A percentile compares a stretch with the other conserved stretches of the same genome.
Conservation (phyloP, 1,140 invertebrate species). For the Calycopis cecrops region DNA sequence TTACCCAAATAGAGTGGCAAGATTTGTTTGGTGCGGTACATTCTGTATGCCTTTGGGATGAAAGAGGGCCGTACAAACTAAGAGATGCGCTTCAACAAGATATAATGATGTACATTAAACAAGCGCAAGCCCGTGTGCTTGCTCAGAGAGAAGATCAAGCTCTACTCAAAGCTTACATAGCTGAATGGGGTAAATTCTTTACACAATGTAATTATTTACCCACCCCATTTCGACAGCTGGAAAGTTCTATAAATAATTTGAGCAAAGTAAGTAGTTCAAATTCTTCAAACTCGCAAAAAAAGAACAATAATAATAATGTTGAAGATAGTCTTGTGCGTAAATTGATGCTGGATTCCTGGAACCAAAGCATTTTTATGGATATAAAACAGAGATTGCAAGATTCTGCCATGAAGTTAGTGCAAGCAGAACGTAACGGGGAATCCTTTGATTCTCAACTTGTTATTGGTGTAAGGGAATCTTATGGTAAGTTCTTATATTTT, state of each 20-base stretch:
- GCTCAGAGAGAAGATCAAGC: conserved; percentile 96
- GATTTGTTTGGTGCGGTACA: conserved; percentile 97
- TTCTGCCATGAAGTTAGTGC: conserved; percentile 97
- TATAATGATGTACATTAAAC: conserved; percentile 95
- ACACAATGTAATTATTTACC: conserved; percentile 97
- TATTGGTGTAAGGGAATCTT: conserved; percentile 96
- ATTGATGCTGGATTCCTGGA: conserved; percentile 98
- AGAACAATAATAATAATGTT: conserved; percentile 81
- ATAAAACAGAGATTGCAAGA: conserved; percentile 96
- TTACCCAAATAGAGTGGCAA: conserved; percentile 97
- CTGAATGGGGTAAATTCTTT: conserved; percentile 98
- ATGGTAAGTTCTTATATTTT: conserved; percentile 78
- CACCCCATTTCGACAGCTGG: conserved; percentile 95
- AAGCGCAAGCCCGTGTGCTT: conserved; percentile 92
- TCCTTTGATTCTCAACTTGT: conserved; percentile 98
- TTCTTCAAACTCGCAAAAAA: conserved; percentile 79
- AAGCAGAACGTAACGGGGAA: conserved; percentile 97
- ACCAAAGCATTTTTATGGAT: conserved; percentile 96
- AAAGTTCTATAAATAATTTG: conserved; percentile 82
- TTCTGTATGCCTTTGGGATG: conserved; percentile 96
- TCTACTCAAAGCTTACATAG: conserved; percentile 95
- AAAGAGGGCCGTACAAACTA: conserved; percentile 91
- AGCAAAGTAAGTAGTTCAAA: conserved; percentile 57
- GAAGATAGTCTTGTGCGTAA: conserved; percentile 94
- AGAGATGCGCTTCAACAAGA: conserved; percentile 92